Conservation (phyloP, 2,113 vertebrate species). For the Budorcas taxicolor region DNA sequence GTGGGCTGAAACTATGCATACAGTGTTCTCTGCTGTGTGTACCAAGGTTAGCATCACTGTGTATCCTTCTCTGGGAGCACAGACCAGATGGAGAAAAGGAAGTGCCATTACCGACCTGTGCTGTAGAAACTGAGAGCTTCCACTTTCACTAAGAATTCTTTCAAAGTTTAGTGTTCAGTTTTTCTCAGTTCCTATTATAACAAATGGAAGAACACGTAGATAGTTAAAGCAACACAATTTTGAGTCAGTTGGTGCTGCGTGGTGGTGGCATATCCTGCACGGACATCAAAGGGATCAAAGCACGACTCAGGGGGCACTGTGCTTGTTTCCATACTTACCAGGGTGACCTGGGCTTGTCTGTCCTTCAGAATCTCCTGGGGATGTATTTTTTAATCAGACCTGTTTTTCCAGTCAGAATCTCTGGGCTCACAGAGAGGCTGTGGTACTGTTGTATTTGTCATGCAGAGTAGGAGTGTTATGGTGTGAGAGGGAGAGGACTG, state of each 20-base stretch:
- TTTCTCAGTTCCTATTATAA: neutral
- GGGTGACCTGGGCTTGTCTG: neutral
- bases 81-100: neutral
- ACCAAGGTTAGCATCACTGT: too few species aligned
- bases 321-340: neutral
- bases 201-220: neutral
- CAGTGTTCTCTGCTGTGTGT: neutral
- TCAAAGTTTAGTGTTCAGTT: neutral
- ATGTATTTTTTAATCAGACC: neutral
- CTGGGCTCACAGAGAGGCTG: neutral
- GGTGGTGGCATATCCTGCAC: too few species aligned
- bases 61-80: neutral
- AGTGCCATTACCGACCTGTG: neutral
- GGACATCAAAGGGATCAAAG: rapidly evolving
- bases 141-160: neutral
- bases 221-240: neutral
- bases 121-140: neutral
- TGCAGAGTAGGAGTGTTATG: neutral
- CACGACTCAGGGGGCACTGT: too few species aligned
- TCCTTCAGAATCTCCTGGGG: neutral
- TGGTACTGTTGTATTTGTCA: neutral
- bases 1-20: neutral
- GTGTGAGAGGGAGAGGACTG: neutral
- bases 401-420: neutral
- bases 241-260: neutral